Evolutionary conservation across 2,888 invertebrate genomes (phyloP), one percentile per base, ranked within the genome.

Genomic region (Lasius platythorax): DNA sequence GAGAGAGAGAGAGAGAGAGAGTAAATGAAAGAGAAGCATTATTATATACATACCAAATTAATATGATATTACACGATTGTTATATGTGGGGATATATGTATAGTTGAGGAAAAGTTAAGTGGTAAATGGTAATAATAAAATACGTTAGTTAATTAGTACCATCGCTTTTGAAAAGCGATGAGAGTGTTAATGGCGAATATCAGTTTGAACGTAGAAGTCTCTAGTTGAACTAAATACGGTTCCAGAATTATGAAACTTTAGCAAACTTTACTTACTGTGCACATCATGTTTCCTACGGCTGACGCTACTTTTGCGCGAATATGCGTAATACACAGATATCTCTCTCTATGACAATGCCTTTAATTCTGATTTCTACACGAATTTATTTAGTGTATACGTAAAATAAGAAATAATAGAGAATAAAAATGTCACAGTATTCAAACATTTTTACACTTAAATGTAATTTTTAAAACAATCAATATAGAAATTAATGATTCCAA

Each of bases 171-270:
- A 78, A 43, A 43, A 43, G 15, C 50, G 30, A 56, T 58, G 40
- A 43, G 30, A 68, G 15, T 56, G 53, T 56, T 76, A 78, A 78
- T 43, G 30, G 23, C 56, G 68, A 58, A 78, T 78, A 68, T 68
- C 43, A 78, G 43, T 78, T 58, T 43, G 40, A 76, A 68, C n/a
- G 40, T 43, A 23, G n/a, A 68, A 78, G 30, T 43, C 33, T 78
- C 56, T 30, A 33, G 30, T 56, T 58, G 30, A 11, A 15, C 56
- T 43, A 43, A 78, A 78, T 78, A 15, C n/a, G 56, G 53, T 56
- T 78, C 43, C 56, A 68, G n/a, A 58, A 68, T 58, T 78, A 68
- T 68, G 56, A 70, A 79, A 46, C 33, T 72, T 72, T 46, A 23
- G 15, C 37, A 28, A 72, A 46, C 61, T 81, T 68, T 72, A 72